phyloP scores from a whole-genome alignment of 2,113 vertebrate species.

The Sturnira hondurensis region DNA sequence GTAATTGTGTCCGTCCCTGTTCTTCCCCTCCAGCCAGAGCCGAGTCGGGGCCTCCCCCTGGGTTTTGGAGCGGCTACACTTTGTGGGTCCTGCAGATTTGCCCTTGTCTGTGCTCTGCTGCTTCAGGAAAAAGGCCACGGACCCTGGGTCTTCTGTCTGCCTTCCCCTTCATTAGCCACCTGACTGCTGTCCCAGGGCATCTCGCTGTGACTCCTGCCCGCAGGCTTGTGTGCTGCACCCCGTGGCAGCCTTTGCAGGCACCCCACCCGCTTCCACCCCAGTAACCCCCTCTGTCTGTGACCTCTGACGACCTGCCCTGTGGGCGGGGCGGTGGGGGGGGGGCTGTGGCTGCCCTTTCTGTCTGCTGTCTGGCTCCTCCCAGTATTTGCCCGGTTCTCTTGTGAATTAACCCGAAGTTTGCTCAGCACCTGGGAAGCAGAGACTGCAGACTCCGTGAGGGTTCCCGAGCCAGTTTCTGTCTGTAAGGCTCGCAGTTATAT shows the following conservation, averaged over 20 bases:
- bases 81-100: background rate
- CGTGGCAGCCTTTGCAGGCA: no score
- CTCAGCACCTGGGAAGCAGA: background rate
- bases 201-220: background rate
- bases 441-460: background rate
- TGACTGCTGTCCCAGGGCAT: background rate
- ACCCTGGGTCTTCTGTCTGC: background rate
- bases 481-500: background rate
- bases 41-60: background rate
- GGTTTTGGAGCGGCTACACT: background rate
- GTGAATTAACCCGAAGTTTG: background rate
- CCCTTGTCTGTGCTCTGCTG: background rate
- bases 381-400: background rate
- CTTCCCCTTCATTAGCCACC: background rate
- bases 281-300: no score
- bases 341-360: background rate
- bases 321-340: no score
- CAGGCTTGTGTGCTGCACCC: no score
- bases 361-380: background rate
- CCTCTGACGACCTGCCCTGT: no score
- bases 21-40: no score
- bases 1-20: fast-evolving
- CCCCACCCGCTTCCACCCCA: no score
- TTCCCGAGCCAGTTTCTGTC: background rate
- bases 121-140: background rate